These are phyloP conservation scores for Semaprochilodus insignis DNA, from an alignment of 2,797 vertebrate species.

Conservation along the genomic window DNA sequence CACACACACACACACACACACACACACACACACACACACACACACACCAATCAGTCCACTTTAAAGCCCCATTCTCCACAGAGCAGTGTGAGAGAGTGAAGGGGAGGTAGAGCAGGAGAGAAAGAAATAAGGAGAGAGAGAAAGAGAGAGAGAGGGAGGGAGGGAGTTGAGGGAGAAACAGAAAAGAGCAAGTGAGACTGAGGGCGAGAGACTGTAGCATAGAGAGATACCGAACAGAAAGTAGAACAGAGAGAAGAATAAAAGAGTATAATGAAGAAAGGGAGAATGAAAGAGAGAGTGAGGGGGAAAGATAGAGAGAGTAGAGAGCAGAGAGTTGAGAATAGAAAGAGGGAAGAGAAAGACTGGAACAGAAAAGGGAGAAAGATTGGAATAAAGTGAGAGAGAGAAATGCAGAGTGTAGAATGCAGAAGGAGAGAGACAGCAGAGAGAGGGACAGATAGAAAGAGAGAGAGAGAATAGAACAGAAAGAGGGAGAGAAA, in stretches of 20 bases:
- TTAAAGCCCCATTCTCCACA: constrained; percentile 17
- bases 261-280: no score
- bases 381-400: neutral
- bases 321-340: no score
- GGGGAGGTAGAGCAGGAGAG: neutral
- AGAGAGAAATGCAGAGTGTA: neutral
- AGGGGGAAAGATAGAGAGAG: no score
- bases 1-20: neutral
- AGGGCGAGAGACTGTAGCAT: no score
- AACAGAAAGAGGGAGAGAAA: no score
- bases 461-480: neutral
- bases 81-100: neutral
- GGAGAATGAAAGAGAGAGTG: neutral
- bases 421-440: neutral
- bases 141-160: neutral
- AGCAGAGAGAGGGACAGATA: neutral
- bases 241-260: neutral
- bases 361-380: neutral
- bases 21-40: constrained; percentile 2
- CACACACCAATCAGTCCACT: neutral
- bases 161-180: neutral
- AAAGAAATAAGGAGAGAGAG: neutral
- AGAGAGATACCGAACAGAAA: neutral
- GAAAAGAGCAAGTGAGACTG: no score
- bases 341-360: neutral